Conservation (phyloP, 2,888 invertebrate species). For the Agrotis clavis region DNA sequence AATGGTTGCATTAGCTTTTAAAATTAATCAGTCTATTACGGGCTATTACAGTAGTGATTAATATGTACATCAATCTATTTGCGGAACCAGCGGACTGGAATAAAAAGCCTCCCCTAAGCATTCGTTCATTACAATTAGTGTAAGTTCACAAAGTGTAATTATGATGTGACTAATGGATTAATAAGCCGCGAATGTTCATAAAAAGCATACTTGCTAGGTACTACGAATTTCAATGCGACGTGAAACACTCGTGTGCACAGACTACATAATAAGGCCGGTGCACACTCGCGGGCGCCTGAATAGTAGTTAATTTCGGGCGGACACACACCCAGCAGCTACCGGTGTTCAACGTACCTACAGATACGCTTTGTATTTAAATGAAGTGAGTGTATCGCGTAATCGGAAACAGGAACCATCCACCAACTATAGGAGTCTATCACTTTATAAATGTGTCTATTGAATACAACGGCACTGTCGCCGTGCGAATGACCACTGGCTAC, state of each 20-base stretch:
- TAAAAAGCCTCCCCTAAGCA: constrained; percentile 29
- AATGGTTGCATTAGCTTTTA: constrained; percentile 4
- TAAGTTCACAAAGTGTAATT: constrained; percentile 35
- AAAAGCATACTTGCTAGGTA: constrained; percentile 23
- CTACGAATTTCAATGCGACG: constrained; percentile 47
- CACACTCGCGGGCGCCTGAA: constrained; percentile 27
- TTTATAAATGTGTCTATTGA: constrained; percentile 60
- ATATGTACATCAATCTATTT: constrained; percentile 27
- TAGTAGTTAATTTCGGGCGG: constrained; percentile 67
- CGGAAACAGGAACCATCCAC: constrained; percentile 84
- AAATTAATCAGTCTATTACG: constrained; percentile 12
- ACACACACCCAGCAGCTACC: constrained; percentile 62
- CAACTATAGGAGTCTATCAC: constrained; percentile 71
- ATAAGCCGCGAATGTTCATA: constrained; percentile 44
- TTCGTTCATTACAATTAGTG: constrained; percentile 6
- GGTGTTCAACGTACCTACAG: constrained; percentile 69
- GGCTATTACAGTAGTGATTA: constrained; percentile 15
- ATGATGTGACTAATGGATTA: constrained; percentile 44
- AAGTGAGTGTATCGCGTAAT: constrained; percentile 73
- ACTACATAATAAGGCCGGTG: constrained; percentile 60
- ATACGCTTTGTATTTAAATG: constrained; percentile 84
- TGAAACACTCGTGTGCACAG: constrained; percentile 54
- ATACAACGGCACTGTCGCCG: constrained; percentile 55
- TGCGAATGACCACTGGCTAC: constrained; percentile 32
- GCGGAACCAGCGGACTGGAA: not conserved